phyloP scores from a whole-genome alignment of 2,888 invertebrate genomes.

The Polydrusus cervinus region DNA sequence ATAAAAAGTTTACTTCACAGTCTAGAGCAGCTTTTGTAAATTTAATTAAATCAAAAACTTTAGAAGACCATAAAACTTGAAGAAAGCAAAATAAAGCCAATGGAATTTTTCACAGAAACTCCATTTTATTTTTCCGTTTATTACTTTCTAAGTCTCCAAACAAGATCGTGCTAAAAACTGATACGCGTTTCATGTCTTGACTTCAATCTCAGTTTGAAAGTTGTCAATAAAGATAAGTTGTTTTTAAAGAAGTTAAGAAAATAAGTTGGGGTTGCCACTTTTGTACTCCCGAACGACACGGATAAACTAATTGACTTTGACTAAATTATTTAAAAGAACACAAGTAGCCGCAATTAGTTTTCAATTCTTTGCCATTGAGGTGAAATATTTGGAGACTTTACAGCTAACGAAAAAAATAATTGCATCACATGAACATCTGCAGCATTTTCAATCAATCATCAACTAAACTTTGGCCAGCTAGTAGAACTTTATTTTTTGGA shows the following conservation, averaged over 20 bases:
- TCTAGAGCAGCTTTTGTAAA: neutral
- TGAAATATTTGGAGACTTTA: no score
- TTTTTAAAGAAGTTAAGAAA: conserved; percentile 21
- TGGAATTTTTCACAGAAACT: conserved; percentile 21
- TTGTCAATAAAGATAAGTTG: conserved; percentile 38
- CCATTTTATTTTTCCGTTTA: conserved; percentile 18
- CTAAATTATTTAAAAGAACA: no score
- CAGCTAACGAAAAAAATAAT: no score
- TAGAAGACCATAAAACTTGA: neutral
- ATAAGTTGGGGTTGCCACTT: conserved; percentile 4
- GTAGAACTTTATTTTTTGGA: no score
- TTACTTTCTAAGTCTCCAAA: conserved; percentile 25
- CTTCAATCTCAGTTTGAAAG: conserved; percentile 39
- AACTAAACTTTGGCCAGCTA: no score
- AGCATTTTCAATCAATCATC: no score
- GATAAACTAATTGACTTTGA: no score
- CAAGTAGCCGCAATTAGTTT: no score
- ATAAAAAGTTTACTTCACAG: neutral
- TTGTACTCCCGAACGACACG: no score
- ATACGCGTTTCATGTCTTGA: conserved; percentile 41
- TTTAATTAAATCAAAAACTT: conserved; percentile 24
- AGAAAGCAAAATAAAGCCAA: neutral
- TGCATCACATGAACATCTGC: no score
- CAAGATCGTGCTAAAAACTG: conserved; percentile 32
- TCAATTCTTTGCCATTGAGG: no score